Base-by-base conservation (phyloP, 2,797 vertebrate species). In the Zalophus californianus region DNA sequence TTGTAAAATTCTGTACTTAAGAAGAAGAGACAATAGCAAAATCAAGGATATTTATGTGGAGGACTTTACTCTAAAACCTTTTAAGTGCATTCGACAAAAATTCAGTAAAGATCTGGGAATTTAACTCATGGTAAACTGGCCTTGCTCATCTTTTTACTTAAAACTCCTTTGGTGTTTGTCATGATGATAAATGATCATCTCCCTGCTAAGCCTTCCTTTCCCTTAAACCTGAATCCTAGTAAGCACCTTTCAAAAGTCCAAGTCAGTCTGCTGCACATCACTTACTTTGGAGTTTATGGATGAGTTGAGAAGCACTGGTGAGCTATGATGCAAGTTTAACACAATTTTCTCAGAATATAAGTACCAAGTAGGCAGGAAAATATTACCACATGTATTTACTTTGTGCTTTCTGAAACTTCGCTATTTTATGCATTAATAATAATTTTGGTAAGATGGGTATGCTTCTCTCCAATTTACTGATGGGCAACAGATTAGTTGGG, bases 371-470 rank as follows among this genome's bases (percentile, higher is more conserved):
- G 88, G 38, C 4, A 83, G 11, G 50, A 90, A 93, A 77, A 82
- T 86, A 87, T 64, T 68, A 20, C n/a, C 56, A 5, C 11, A 25
- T 12, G 3, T 60, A 68, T 38, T 89, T 90, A 60, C 27, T 86
- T 86, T 27, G 41, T 91, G 23, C 54, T 95, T 50, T 96, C 86
- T 94, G 52, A 75, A 85, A 64, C 27, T 84, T 77, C 70, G 60
- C 7, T 83, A 70, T 68, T 77, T 94, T 85, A 80, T 56, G 32
- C 6, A 13, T 91, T 95, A 86, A 95, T 89, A 58, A 86, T 84
- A 90, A 50, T 32, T 79, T 96, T 89, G 16, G 15, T 88, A 70
- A 70, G 13, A 56, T 70, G 29, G 4, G 3, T 83, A 83, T 16
- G 18, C 52, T 82, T 93, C 23, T 93, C 29, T 94, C 35, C 54